A percentile compares a stretch with the other conserved stretches of the same genome.
Evolutionary conservation across 2,888 invertebrate genomes (phyloP).

Genomic region (Panorpa germanica): DNA sequence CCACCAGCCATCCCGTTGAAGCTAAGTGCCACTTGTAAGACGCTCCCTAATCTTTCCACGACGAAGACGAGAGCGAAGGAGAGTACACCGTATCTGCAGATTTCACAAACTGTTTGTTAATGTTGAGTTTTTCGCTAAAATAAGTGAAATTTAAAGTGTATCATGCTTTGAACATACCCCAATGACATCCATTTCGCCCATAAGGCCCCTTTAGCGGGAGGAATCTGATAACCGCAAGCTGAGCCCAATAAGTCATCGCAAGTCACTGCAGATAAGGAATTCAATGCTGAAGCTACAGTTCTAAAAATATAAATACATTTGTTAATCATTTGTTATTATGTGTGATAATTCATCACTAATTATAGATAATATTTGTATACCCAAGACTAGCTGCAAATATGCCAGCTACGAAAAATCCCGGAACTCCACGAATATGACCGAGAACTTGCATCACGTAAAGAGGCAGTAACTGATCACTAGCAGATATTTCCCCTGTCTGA

Average conservation of each 20-base stretch:
- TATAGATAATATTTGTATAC: conserved; percentile 28
- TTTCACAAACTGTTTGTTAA: too few relatives aligned
- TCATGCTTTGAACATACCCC: conserved; percentile 26
- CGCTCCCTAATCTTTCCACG: conserved; percentile 71
- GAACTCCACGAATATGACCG: conserved; percentile 54
- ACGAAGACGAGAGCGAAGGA: conserved; percentile 70
- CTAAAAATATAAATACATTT: conserved; percentile 28
- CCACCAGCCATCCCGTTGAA: conserved; percentile 83
- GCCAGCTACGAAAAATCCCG: conserved; percentile 88
- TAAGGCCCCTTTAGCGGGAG: conserved; percentile 56
- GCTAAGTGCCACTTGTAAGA: conserved; percentile 73
- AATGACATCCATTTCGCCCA: conserved; percentile 51
- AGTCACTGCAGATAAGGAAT: conserved; percentile 80
- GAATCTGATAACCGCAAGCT: conserved; percentile 46
- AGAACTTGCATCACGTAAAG: conserved; percentile 75
- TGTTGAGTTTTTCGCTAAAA: neutral
- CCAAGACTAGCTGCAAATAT: conserved; percentile 92
- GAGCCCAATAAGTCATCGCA: conserved; percentile 72
- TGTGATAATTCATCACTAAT: conserved; percentile 2
- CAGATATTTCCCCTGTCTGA: conserved; percentile 40
- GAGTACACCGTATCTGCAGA: conserved; percentile 39
- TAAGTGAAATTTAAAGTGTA: conserved; percentile 1
- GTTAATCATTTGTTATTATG: conserved; percentile 17
- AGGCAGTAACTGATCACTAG: conserved; percentile 69
- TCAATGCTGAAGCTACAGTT: conserved; percentile 88